These are phyloP conservation scores for Aptenodytes forsteri DNA, from an alignment of 2,113 vertebrate genomes.

Conservation along the genomic window DNA sequence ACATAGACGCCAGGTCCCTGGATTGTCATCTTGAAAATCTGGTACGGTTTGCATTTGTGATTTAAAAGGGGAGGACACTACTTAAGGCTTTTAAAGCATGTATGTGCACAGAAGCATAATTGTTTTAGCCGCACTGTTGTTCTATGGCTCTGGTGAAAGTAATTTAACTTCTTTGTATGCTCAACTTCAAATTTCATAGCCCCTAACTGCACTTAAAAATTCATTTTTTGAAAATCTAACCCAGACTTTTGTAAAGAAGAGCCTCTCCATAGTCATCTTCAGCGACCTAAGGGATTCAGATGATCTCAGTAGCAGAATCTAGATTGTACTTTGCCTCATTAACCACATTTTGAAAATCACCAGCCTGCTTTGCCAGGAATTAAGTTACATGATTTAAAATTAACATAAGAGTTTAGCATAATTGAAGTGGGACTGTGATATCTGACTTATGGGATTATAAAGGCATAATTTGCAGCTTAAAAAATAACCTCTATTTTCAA, in stretches of 20 bases:
- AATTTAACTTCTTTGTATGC: conserved; percentile 25
- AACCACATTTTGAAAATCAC: conserved; percentile 70
- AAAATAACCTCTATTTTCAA: conserved; percentile 58
- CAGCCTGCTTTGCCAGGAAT: conserved; percentile 64
- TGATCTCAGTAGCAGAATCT: conserved; percentile 55
- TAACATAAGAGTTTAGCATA: conserved; percentile 66
- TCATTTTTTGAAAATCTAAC: conserved; percentile 39
- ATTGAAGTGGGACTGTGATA: conserved; percentile 69
- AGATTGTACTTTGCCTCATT: conserved; percentile 69
- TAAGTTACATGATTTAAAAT: conserved; percentile 72
- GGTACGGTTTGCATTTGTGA: background rate
- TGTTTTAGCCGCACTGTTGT: background rate
- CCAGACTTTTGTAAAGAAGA: conserved; percentile 28
- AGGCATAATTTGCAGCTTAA: conserved; percentile 45
- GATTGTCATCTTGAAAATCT: background rate
- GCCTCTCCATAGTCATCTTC: conserved; percentile 43
- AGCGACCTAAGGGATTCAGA: conserved; percentile 38
- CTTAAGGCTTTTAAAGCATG: background rate
- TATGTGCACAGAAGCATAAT: background rate
- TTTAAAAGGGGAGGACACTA: background rate
- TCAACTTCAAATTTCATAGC: conserved; percentile 37
- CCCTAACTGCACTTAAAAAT: conserved; percentile 57
- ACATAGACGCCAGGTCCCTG: background rate
- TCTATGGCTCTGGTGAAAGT: conserved; percentile 25
- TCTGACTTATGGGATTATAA: conserved; percentile 66